Evolutionary conservation across 1,140 invertebrate genomes (phyloP), one percentile per base, ranked within the genome.

Genomic region (Pseudomyrmex sp.): DNA sequence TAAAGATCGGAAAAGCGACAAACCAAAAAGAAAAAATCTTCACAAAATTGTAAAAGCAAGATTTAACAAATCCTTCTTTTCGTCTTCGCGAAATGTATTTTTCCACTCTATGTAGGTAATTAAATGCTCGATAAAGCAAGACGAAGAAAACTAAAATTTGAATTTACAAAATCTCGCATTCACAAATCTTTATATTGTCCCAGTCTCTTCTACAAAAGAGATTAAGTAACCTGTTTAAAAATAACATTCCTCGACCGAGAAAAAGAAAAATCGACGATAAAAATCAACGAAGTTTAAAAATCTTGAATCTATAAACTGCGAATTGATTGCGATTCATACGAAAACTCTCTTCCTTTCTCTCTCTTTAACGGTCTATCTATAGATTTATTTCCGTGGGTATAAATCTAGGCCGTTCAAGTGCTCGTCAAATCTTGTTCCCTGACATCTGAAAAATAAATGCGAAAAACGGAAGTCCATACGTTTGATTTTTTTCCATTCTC

Each of bases 361-460:
- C 44, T 44, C 69, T 1, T 13, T 15, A 35, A 5, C 4, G 1
- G 15, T 58, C 69, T 15, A 12, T 20, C 10, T 9, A n/a, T 18
- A 26, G n/a, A 35, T 52, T 50, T 13, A 9, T 10, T 18, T 5
- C 20, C 18, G 10, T 62, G 44, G 4, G n/a, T 62, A 26, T 26
- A 75, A 75, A 52, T 62, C 58, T 44, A 13, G 15, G 13, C n/a
- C 15, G 9, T 7, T 50, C 59, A 46, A 50, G 20, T 18, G 20
- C 15, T 2, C 2, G 4, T 62, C 18, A 50, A 52, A 48, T 8
- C 18, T 10, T 46, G 2, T 52, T 18, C 9, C 46, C 26, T 13
- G 20, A 62, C 72, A n/a, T 23, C 13, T n/a, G 44, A 46, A 48
- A 75, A 75, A 75, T 52, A 75, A 63, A 63, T 12, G 8, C 13